phyloP scores from a whole-genome alignment of 2,888 invertebrate genomes.

The Megaustenia siamemsis region DNA sequence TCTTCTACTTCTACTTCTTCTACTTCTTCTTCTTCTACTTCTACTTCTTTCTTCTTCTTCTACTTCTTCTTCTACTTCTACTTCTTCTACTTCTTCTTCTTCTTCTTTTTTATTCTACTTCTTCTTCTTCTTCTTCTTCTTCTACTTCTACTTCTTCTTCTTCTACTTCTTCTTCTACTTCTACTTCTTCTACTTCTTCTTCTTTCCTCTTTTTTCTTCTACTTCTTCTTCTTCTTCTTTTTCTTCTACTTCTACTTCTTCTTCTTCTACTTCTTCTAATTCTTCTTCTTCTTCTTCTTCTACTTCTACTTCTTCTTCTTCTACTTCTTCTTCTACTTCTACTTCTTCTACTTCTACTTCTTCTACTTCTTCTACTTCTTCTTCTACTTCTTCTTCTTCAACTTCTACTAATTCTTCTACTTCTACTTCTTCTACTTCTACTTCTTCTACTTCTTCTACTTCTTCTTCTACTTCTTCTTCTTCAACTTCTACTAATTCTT shows the following conservation, averaged over 20 bases:
- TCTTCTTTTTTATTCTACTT: constrained; percentile 10
- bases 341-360: constrained; percentile 8
- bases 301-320: too few relatives aligned
- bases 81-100: neutral
- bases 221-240: too few relatives aligned
- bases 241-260: too few relatives aligned
- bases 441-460: constrained; percentile 1
- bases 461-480: too few relatives aligned
- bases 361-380: constrained; percentile 21
- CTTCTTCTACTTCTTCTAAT: too few relatives aligned
- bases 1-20: neutral
- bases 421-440: neutral
- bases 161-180: too few relatives aligned
- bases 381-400: neutral
- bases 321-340: neutral
- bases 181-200: too few relatives aligned
- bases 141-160: neutral
- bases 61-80: neutral
- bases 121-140: neutral
- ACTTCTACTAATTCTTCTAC: too few relatives aligned
- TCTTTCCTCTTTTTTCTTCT: too few relatives aligned
- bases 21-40: too few relatives aligned
- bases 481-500: too few relatives aligned
- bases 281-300: too few relatives aligned
- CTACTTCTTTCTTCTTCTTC: neutral